phyloP scores from a whole-genome alignment of 2,888 invertebrate genomes.

The Drosophila neutralis region DNA sequence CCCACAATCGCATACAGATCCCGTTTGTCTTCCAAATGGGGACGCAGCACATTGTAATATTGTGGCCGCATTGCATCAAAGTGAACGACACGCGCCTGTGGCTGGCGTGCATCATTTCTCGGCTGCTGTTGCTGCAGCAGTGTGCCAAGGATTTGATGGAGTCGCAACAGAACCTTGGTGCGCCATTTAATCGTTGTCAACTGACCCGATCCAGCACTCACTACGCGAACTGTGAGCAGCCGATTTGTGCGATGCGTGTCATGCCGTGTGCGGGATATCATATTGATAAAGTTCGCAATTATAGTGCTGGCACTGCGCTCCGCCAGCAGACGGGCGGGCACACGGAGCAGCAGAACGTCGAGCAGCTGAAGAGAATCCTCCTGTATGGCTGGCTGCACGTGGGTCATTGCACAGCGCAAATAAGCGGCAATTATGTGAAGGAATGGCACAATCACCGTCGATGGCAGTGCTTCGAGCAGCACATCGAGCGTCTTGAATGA shows the following conservation, averaged over 20 bases:
- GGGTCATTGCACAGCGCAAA: conserved; percentile 95
- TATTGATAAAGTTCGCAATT: conserved; percentile 91
- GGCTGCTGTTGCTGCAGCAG: conserved; percentile 74
- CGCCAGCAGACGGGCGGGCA: conserved; percentile 88
- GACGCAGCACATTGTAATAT: conserved; percentile 55
- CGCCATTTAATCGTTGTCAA: conserved; percentile 92
- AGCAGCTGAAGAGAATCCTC: conserved; percentile 93
- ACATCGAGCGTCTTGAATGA: conserved; percentile 85
- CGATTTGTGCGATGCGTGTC: conserved; percentile 89
- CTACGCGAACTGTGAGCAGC: conserved; percentile 86
- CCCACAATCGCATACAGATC: conserved; percentile 33
- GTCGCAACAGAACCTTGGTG: conserved; percentile 89
- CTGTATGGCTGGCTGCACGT: conserved; percentile 92
- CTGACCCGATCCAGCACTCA: conserved; percentile 88
- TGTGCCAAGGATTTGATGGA: conserved; percentile 87
- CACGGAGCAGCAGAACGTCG: conserved; percentile 90
- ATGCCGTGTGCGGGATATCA: conserved; percentile 91
- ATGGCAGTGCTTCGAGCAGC: conserved; percentile 67
- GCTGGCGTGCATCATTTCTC: background rate
- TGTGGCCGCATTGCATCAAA: conserved; percentile 58
- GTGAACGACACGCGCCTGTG: conserved; percentile 22
- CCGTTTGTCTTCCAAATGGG: conserved; percentile 15
- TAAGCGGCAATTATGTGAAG: conserved; percentile 92
- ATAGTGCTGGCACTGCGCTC: conserved; percentile 88
- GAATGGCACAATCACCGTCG: conserved; percentile 86